Base-by-base conservation (phyloP, 1,140 invertebrate genomes). In the Zaprionus gabonicus region DNA sequence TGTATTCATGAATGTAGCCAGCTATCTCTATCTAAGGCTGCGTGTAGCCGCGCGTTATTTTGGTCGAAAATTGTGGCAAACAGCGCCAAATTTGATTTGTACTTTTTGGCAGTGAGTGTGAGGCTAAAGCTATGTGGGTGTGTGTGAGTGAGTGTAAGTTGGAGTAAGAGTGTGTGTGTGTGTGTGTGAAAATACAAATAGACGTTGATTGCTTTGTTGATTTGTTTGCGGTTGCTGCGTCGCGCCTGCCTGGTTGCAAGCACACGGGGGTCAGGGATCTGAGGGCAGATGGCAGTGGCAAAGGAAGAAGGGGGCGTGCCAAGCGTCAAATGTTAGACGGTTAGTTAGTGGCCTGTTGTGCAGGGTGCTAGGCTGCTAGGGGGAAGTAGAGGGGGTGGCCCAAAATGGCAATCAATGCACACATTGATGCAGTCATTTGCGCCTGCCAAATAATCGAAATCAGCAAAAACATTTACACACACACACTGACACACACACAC, bases 161-260 rank as follows among this genome's bases (percentile, higher is more conserved):
- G 1, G 23, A 23, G 17, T 44, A 10, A 15, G 27, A 60, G 34
- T 25, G 23, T 23, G 23, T 23, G 23, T 53, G 49, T 63, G 41
- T 80, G 70, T 81, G 78, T 80, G 77, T 81, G 78, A 87, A 84
- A 88, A 91, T 86, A 90, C 85, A 90, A 90, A 90, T 91, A 90
- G 82, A 85, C 81, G 86, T 91, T 90, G 85, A 90, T 90, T 90
- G 85, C 85, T 90, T 85, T 90, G 85, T 91, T 90, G 85, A 90
- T 91, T 82, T 90, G 82, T 90, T 90, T 90, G 85, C 85, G 85
- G 85, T 91, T 91, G 78, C 71, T 76, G 75, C 59, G 76, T 65
- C 44, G 76, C 81, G 77, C 64, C 71, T 55, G 62, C 44, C 25
- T 56, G 41, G n/a, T 46, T n/a, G n/a, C 7, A 7, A 7, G n/a